Conservation (phyloP, 2,797 vertebrate genomes). For the Pitangus sulphuratus region DNA sequence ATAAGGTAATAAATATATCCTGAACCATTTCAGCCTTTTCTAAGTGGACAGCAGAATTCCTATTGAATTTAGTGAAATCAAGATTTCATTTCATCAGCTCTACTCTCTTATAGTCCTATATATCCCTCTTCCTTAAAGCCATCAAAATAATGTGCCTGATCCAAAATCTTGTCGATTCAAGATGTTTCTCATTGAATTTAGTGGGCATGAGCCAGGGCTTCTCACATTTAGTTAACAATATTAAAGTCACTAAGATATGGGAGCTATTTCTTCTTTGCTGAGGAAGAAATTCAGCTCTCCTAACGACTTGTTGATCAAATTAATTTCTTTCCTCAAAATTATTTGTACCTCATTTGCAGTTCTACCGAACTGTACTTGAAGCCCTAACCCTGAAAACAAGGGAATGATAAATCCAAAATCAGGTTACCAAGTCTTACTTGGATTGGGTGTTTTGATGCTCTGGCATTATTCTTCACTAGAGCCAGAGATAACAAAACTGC, state of each 20-base stretch:
- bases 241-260: not conserved
- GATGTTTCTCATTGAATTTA: not conserved
- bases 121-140: not conserved
- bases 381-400: not conserved
- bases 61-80: not conserved
- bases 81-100: not conserved
- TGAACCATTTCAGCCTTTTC: not conserved
- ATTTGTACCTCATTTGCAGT: not conserved
- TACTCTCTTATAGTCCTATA: not conserved
- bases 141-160: not conserved
- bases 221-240: not conserved
- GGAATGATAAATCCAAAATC: not conserved
- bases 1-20: not conserved
- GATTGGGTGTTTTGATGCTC: not conserved
- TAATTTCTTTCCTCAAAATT: not conserved
- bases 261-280: not conserved
- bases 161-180: not conserved
- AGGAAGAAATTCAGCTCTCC: not conserved
- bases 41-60: not conserved
- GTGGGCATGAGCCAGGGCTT: not conserved
- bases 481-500: not conserved
- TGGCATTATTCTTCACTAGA: not conserved
- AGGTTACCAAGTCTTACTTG: not conserved
- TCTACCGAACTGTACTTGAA: not conserved
- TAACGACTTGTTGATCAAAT: not conserved